Percentiles rank a stretch among this genome's conserved stretches.
Evolutionary conservation across 2,888 invertebrate species (phyloP).

Genomic region (Cabera pusaria): DNA sequence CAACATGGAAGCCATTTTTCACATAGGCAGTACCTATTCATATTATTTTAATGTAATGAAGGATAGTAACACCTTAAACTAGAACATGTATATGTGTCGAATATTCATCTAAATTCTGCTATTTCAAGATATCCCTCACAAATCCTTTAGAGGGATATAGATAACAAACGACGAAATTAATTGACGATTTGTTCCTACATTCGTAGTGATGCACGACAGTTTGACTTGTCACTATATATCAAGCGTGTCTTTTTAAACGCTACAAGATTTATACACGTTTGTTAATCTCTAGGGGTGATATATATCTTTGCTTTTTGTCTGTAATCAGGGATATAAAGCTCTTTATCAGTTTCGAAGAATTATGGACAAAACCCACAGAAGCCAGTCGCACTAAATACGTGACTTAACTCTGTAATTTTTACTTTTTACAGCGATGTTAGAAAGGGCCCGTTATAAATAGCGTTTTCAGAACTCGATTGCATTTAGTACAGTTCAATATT

Average conservation of each 20-base stretch:
- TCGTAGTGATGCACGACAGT: conserved; percentile 43
- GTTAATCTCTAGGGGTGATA: conserved; percentile 54
- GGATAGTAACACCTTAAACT: no score
- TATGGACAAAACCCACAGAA: conserved; percentile 4
- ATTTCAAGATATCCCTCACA: conserved; percentile 1
- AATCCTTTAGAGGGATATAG: conserved; percentile 29
- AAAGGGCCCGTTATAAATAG: conserved; percentile 3
- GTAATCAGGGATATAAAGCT: conserved; percentile 8
- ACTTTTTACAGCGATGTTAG: neutral
- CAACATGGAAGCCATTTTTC: no score
- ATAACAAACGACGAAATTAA: conserved; percentile 59
- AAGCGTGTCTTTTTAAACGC: conserved; percentile 56
- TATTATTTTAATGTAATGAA: no score
- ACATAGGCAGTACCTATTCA: no score
- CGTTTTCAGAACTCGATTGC: conserved; percentile 11
- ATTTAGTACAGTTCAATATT: conserved; percentile 17
- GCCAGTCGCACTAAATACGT: conserved; percentile 2
- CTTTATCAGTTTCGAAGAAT: conserved; percentile 6
- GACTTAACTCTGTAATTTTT: neutral
- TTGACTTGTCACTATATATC: conserved; percentile 64
- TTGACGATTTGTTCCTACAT: conserved; percentile 65
- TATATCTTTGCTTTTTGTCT: conserved; percentile 24
- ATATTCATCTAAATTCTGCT: no score
- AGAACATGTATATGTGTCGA: no score
- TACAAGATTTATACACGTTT: conserved; percentile 52